Base-by-base conservation (phyloP, 2,888 invertebrate genomes). In the Cactoblastis cactorum region DNA sequence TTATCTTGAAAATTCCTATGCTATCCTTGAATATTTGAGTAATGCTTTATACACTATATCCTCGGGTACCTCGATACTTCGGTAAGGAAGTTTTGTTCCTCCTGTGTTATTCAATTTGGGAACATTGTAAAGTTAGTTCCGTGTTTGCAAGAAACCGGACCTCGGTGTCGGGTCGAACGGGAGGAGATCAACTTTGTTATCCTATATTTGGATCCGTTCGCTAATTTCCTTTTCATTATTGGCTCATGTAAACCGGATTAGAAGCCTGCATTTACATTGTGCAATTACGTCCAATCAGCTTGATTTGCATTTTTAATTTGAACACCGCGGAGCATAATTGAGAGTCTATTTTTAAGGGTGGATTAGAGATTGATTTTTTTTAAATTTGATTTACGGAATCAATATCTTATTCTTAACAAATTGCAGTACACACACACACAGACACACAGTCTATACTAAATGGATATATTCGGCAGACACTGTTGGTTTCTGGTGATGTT, bases 141-240 rank as follows among this genome's bases (percentile, higher is more conserved):
- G 22, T 48, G 47, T 37, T 48, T 35, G 9, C 37, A 37, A 37
- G 47, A 48, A 48, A 24, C 37, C 37, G 37, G 37, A 17, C 47
- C 33, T 19, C 45, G 34, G 8, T 22, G 34, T 12, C 15, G 37
- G 34, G 19, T 37, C 22, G 35, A 37, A 34, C 6, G 19, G 24
- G 6, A 37, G 38, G n/a, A 48, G 37, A 37, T 48, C 24, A 48
- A 48, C 47, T 37, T 48, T 48, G 47, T 37, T 37, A 24, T 35
- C 15, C 37, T 48, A 48, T 48, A 47, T 47, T 47, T 37, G 17
- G 47, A 47, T 34, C 22, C 12, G 43, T 22, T 43, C 28, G 22
- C 22, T 19, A 35, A 37, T 37, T 28, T 11, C 43, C 17, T 15
- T 14, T 32, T 28, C 28, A 32, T 43, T 43, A 43, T 43, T 28